These are phyloP conservation scores for Apeira syringaria DNA, from an alignment of 2,888 invertebrate genomes.

Conservation along the genomic window DNA sequence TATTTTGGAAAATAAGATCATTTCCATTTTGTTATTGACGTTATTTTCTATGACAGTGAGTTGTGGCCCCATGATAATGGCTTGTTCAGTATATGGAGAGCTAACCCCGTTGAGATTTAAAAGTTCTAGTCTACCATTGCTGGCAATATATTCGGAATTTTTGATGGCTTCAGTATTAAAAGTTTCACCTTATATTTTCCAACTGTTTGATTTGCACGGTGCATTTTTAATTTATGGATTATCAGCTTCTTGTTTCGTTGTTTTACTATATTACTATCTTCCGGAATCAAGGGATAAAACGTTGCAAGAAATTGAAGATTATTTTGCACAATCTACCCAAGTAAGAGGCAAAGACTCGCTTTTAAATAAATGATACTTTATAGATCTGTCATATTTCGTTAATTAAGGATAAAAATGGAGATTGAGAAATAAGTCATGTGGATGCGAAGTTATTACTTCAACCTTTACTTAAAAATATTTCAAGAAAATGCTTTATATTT, in stretches of 20 bases:
- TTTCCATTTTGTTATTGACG: constrained; percentile 40
- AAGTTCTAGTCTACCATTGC: constrained; percentile 34
- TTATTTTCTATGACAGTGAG: constrained; percentile 44
- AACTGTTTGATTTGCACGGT: constrained; percentile 36
- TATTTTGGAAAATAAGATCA: constrained; percentile 35
- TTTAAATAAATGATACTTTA: constrained; percentile 17
- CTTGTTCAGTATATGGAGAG: constrained; percentile 43
- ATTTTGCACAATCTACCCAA: constrained; percentile 20
- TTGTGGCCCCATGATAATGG: constrained; percentile 46
- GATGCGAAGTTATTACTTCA: too few relatives aligned
- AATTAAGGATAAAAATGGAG: too few relatives aligned
- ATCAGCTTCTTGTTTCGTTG: constrained; percentile 34
- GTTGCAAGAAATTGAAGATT: constrained; percentile 39
- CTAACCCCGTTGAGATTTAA: constrained; percentile 40
- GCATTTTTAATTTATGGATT: constrained; percentile 43
- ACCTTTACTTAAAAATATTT: too few relatives aligned
- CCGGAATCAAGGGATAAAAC: constrained; percentile 49
- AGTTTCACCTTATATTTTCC: constrained; percentile 41
- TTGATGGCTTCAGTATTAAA: constrained; percentile 40
- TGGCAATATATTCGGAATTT: constrained; percentile 34
- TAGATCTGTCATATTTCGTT: too few relatives aligned
- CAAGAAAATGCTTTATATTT: too few relatives aligned
- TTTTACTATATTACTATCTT: constrained; percentile 38
- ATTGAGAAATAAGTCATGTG: too few relatives aligned
- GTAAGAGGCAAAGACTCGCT: background rate